Evolutionary conservation across 2,888 invertebrate genomes (phyloP).

Genomic region (Protodeltote pygarga): DNA sequence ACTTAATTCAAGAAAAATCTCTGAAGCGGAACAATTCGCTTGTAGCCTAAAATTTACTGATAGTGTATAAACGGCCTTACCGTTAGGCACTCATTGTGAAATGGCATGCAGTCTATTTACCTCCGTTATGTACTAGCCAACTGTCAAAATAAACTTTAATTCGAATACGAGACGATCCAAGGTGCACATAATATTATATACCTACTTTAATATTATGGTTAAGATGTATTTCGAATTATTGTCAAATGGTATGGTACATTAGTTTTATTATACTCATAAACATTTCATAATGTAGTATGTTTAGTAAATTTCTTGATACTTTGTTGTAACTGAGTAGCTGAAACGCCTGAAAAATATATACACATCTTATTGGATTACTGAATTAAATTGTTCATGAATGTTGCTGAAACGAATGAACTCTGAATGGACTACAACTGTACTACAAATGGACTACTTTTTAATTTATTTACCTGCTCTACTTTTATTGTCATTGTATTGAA

Average conservation of each 20-base stretch:
- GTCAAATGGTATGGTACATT: neutral
- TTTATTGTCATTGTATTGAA: too few species aligned
- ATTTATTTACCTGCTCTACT: too few species aligned
- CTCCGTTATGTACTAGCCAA: conserved; percentile 15
- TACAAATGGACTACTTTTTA: too few species aligned
- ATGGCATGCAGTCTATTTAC: conserved; percentile 28
- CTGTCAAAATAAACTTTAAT: conserved; percentile 37
- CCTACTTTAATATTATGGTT: conserved; percentile 3
- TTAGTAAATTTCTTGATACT: neutral
- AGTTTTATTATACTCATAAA: conserved; percentile 10
- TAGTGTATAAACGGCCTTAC: conserved; percentile 16
- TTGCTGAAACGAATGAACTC: too few species aligned
- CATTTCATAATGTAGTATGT: neutral
- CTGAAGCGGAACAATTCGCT: neutral
- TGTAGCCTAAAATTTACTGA: conserved; percentile 1
- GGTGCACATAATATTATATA: conserved; percentile 9
- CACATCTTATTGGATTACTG: neutral
- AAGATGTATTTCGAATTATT: conserved; percentile 6
- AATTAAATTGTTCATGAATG: too few species aligned
- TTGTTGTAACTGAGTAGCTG: neutral
- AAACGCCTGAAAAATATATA: neutral
- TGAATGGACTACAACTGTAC: too few species aligned
- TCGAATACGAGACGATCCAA: conserved; percentile 2
- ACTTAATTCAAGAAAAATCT: neutral
- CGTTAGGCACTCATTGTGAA: conserved; percentile 24